A percentile compares a stretch with the other conserved stretches of the same genome.
These are phyloP conservation scores for Argopecten irradians DNA, from an alignment of 1,140 invertebrate species.

Conservation along the genomic window DNA sequence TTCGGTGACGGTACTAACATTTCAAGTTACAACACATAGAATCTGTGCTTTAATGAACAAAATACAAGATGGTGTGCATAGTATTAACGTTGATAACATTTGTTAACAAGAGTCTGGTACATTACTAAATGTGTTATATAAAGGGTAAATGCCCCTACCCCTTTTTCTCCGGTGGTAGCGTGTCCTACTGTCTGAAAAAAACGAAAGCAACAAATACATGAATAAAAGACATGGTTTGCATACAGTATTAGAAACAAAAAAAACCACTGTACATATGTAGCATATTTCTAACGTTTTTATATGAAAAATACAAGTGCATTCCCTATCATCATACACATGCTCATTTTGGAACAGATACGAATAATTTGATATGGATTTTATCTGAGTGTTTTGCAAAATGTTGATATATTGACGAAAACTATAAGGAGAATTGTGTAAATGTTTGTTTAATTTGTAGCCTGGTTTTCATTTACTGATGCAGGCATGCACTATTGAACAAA, in stretches of 20 bases:
- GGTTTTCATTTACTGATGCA: background rate
- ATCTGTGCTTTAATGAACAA: background rate
- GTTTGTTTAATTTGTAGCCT: background rate
- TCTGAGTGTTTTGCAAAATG: too few species aligned
- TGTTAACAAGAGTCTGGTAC: background rate
- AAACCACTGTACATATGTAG: too few species aligned
- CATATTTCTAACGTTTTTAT: too few species aligned
- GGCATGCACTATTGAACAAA: background rate
- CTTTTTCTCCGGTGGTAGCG: background rate
- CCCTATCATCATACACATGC: too few species aligned
- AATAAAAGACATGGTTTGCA: background rate
- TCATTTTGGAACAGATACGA: too few species aligned
- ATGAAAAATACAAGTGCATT: too few species aligned
- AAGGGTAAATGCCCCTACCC: conserved; percentile 1
- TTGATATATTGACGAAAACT: background rate
- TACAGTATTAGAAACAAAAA: background rate
- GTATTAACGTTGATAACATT: background rate
- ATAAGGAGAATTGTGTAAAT: background rate
- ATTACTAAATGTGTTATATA: background rate
- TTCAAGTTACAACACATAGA: too few species aligned
- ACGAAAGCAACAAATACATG: background rate
- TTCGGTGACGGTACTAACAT: too few species aligned
- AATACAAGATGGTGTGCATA: background rate
- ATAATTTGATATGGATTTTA: too few species aligned
- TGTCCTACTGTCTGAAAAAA: conserved; percentile 13